These are phyloP conservation scores for Uropsilus gracilis DNA, from an alignment of 2,113 vertebrate genomes.

Conservation along the genomic window DNA sequence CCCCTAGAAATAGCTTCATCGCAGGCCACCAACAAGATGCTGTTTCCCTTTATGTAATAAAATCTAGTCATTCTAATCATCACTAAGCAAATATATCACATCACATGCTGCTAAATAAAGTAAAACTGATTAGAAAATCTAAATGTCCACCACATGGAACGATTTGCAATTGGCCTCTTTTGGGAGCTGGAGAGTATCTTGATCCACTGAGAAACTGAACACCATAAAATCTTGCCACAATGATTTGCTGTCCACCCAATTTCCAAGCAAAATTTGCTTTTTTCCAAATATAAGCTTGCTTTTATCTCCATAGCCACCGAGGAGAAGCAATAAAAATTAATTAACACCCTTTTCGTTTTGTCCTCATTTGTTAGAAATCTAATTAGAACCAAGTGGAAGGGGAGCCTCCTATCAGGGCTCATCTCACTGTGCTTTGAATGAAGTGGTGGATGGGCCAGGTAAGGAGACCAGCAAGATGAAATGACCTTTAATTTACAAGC, in stretches of 20 bases:
- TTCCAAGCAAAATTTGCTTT: not conserved
- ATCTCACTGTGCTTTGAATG: not conserved
- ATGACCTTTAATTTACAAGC: conserved; percentile 35
- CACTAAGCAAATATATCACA: not conserved
- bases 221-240: not conserved
- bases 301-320: conserved; percentile 44
- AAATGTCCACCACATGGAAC: not conserved
- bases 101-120: not conserved
- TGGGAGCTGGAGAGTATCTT: not conserved
- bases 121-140: not conserved
- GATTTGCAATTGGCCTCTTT: not conserved
- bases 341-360: conserved; percentile 63
- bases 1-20: not conserved
- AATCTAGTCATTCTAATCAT: not conserved
- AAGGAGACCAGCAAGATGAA: conserved; percentile 4
- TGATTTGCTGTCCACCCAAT: not conserved
- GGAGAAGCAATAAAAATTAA: conserved; percentile 63
- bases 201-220: not conserved
- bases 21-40: not conserved
- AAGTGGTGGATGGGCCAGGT: not conserved
- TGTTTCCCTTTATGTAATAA: not conserved
- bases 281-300: not conserved
- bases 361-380: conserved; percentile 64
- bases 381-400: conserved; percentile 26
- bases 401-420: not conserved